These are phyloP conservation scores for Spermophilus dauricus DNA, from an alignment of 2,113 vertebrate genomes.

Conservation along the genomic window DNA sequence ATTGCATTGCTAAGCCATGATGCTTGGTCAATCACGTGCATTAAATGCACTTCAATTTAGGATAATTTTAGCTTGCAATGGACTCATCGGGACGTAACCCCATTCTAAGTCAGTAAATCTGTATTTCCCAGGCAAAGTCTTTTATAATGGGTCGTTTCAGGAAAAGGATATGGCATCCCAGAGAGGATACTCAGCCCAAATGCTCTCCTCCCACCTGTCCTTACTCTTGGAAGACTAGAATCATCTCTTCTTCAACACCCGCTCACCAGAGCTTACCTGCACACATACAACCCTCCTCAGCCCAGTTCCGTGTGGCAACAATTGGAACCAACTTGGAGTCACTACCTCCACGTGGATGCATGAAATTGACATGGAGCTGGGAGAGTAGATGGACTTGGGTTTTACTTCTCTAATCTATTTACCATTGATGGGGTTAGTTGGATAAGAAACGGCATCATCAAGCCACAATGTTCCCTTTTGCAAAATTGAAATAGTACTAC, in stretches of 20 bases:
- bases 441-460: neutral
- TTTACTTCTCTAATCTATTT: neutral
- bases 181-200: too few species aligned
- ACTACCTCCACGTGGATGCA: rapidly evolving
- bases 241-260: rapidly evolving
- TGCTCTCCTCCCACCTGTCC: too few species aligned
- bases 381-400: neutral
- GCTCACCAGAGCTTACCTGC: too few species aligned
- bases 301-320: too few species aligned
- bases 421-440: too few species aligned
- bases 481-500: neutral
- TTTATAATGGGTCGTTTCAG: neutral
- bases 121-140: neutral
- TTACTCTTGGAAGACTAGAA: too few species aligned
- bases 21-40: neutral
- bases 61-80: too few species aligned
- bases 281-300: too few species aligned
- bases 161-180: neutral
- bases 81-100: neutral
- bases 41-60: too few species aligned
- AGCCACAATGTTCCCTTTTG: neutral
- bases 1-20: neutral
- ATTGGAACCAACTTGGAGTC: neutral
- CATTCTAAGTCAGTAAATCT: neutral
- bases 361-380: too few species aligned